Evolutionary conservation across 2,113 vertebrate genomes (phyloP).

Genomic region (Oreotrochilus melanogaster): DNA sequence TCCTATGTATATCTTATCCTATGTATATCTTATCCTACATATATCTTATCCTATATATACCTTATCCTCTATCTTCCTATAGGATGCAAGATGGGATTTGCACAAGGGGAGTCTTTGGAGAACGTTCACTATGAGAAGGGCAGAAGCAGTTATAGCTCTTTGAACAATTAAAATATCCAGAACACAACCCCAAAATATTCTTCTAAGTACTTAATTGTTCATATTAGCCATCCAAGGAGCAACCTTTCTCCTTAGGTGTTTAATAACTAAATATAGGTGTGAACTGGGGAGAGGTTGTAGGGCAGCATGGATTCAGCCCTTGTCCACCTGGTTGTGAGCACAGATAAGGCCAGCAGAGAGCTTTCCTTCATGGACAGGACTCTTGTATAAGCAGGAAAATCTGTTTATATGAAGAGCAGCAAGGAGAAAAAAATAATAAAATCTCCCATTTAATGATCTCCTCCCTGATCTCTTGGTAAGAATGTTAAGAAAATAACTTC

Average conservation of each 20-base stretch:
- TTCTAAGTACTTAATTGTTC: not conserved
- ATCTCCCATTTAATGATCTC: too few relatives aligned
- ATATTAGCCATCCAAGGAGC: not conserved
- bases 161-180: not conserved
- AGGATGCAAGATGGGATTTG: not conserved
- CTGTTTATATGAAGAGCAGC: not conserved
- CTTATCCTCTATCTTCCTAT: too few relatives aligned
- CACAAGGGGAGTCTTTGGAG: fast-evolving
- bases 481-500: conserved; percentile 11
- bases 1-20: too few relatives aligned
- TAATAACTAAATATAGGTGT: not conserved
- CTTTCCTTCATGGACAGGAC: not conserved
- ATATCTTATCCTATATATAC: too few relatives aligned
- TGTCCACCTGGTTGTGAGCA: fast-evolving
- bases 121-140: not conserved
- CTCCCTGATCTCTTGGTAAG: not conserved
- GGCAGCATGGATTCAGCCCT: not conserved
- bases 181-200: not conserved
- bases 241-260: not conserved
- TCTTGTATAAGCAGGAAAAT: not conserved
- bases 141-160: not conserved
- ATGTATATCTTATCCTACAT: too few relatives aligned
- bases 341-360: not conserved
- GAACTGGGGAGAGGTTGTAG: not conserved
- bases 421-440: not conserved